Percentiles rank a stretch among this genome's conserved stretches.
These are phyloP conservation scores for Opisthograptis luteolata DNA, from an alignment of 2,888 invertebrate species.

Conservation along the genomic window DNA sequence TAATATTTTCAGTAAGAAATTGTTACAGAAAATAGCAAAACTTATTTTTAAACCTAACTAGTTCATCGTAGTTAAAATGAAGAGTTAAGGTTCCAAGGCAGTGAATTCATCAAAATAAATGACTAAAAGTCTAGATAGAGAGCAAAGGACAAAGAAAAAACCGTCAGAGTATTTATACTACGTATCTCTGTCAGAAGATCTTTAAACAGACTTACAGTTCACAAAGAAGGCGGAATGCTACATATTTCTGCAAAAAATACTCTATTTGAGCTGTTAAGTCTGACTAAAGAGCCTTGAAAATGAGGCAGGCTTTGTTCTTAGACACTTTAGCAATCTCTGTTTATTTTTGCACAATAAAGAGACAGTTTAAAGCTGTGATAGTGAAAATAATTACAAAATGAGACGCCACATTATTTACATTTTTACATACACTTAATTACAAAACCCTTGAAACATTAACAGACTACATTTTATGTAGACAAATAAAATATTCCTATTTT, in stretches of 20 bases:
- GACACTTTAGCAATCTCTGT: too few species aligned
- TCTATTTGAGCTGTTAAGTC: slow-evolving; percentile 11
- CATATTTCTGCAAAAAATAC: slow-evolving; percentile 4
- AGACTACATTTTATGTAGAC: too few species aligned
- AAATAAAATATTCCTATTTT: too few species aligned
- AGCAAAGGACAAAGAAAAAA: slow-evolving; percentile 17
- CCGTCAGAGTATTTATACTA: slow-evolving; percentile 10
- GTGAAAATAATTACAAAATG: too few species aligned
- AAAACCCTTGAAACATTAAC: too few species aligned
- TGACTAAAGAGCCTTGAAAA: background rate
- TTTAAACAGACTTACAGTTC: slow-evolving; percentile 12
- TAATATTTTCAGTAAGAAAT: too few species aligned
- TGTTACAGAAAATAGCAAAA: background rate
- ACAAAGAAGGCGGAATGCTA: slow-evolving; percentile 9
- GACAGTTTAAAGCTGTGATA: too few species aligned
- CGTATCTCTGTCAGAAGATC: slow-evolving; percentile 12
- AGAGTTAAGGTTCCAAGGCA: slow-evolving; percentile 17
- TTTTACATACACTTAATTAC: too few species aligned
- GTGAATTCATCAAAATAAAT: slow-evolving; percentile 20
- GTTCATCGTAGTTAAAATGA: slow-evolving; percentile 3
- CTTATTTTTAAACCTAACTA: slow-evolving; percentile 3
- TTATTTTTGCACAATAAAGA: too few species aligned
- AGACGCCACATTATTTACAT: too few species aligned
- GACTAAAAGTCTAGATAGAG: slow-evolving; percentile 11
- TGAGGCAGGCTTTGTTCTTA: background rate